Evolutionary conservation across 2,888 invertebrate genomes (phyloP), one percentile per base, ranked within the genome.

Genomic region (Leucozona laternaria): DNA sequence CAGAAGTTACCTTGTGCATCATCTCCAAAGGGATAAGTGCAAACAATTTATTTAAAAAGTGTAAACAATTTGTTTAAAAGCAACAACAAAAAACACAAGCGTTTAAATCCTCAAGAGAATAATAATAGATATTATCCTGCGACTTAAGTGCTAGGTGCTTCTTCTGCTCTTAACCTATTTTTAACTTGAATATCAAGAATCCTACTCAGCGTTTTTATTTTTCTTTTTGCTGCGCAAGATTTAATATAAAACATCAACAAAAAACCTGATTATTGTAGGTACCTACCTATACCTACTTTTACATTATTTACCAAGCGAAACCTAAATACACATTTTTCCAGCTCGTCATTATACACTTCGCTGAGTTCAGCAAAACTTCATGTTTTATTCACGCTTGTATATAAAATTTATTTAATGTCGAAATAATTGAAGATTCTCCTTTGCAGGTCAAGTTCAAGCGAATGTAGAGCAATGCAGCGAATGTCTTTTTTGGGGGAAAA

Each of bases 391-490:
- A 22, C 6, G 11, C 20, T 48, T 25, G 53, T 15, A 45, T 15
- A 45, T 48, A 11, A 25, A 28, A 7, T 28, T 53, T 7, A n/a
- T 25, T 53, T 50, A 31, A 55, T 11, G 13, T 34, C 17, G 6
- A 57, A 17, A 37, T 60, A 31, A 60, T 60, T 70, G 11, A 31
- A 28, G 66, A 50, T 53, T 31, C 11, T 43, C 37, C 55, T 37
- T 37, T 70, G n/a, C 55, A 71, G 71, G 62, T 64, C 79, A 79
- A 72, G 71, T 79, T 79, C 71, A 72, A 45, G n/a, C 34, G 15
- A 43, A 57, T 53, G n/a, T 70, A 70, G 60, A 28, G 57, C 70
- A 79, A 71, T 62, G 70, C 71, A 58, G 45, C n/a, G 71, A 25
- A 25, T 31, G 43, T 15, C 5, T 20, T 15, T 34, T 25, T 11